Evolutionary conservation across 2,113 vertebrate species (phyloP), one percentile per base, ranked within the genome.

Genomic region (Hucho hucho): DNA sequence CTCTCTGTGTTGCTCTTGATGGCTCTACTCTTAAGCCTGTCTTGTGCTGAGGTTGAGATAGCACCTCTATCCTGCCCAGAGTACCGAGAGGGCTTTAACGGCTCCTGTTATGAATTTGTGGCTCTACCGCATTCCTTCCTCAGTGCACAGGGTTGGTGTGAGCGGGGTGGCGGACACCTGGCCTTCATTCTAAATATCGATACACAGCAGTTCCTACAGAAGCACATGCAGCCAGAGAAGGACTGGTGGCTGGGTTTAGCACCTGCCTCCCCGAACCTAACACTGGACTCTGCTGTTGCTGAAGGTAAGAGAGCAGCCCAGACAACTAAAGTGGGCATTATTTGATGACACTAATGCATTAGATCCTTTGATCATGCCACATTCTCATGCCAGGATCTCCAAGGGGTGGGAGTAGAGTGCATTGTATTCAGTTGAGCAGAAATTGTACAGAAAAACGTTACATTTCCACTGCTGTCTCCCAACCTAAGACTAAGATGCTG

Each of bases 231-330:
- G 1, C 87, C 91, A 0, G 93, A 93, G 75, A 91, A 85, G 70
- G 92, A 96, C 86, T 97, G 96, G 96, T 99, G 97, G 96, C 92
- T 97, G 0, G 97, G 97, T n/a, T 81, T 98, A 75, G 92, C 84
- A 32, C 91, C 92, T 6, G 88, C 90, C 16, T 87, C 89, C 67
- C 82, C 85, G 65, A 95, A 95, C 89, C 89, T 94, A 64, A 94
- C 92, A 1, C 65, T 93, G 75, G 89, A 92, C 74, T 76, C 89
- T 61, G 22, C 84, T 63, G 58, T 72, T 28, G 37, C 73, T 6
- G 86, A 95, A 83, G 79, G 94, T 93, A 76, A 90, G 91, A 74
- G 18, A 63, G 6, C 7, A 70, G n/a, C n/a, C 6, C 46, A 49
- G 11, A 1, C 11, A 70, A 53, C 12, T 53, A n/a, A 49, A 24